Conservation (phyloP, 2,888 invertebrate species). For the Chesias legatella region DNA sequence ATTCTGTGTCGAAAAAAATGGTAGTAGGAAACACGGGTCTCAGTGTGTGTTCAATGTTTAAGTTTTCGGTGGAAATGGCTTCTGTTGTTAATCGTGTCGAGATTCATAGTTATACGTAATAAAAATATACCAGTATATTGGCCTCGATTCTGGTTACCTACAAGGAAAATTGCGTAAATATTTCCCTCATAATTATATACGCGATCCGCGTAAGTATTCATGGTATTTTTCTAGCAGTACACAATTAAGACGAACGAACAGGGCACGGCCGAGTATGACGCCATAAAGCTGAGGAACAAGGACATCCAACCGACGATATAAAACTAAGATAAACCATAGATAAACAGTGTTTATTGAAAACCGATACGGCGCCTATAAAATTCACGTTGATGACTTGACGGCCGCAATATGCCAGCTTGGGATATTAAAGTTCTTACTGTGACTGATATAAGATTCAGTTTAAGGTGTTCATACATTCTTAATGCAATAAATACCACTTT, state of each 20-base stretch:
- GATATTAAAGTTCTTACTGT: conserved; percentile 33
- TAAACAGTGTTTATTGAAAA: conserved; percentile 52
- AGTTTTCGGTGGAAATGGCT: background rate
- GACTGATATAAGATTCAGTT: conserved; percentile 35
- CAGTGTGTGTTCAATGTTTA: no score
- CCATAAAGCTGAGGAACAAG: conserved; percentile 27
- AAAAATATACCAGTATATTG: background rate
- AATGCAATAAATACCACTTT: conserved; percentile 16
- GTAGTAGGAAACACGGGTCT: no score
- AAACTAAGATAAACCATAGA: conserved; percentile 36
- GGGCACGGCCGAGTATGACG: conserved; percentile 12
- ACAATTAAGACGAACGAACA: conserved; percentile 20
- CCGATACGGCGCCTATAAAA: conserved; percentile 44
- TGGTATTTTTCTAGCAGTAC: conserved; percentile 6
- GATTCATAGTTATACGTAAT: background rate
- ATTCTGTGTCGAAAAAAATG: conserved; percentile 4
- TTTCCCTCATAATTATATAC: conserved; percentile 1
- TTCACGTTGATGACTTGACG: conserved; percentile 36
- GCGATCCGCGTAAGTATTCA: conserved; percentile 5
- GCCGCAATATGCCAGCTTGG: conserved; percentile 26
- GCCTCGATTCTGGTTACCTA: background rate
- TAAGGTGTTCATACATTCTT: conserved; percentile 26
- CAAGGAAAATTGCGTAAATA: conserved; percentile 1
- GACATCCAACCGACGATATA: conserved; percentile 27
- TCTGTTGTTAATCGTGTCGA: background rate